Base-by-base conservation (phyloP, 2,888 invertebrate species). In the Lagria hirta region DNA sequence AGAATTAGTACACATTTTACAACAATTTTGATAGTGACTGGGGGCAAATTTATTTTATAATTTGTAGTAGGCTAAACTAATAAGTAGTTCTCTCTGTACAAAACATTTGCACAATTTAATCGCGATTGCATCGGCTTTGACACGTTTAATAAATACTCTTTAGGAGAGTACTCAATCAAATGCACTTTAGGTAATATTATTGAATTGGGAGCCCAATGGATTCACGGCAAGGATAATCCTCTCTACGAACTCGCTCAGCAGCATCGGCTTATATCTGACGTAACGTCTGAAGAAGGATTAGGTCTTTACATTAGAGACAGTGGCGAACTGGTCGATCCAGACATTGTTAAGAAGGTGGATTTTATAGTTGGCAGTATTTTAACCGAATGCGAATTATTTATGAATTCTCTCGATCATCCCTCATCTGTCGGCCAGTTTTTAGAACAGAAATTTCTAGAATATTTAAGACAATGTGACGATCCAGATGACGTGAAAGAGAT, bases 181-280 rank as follows among this genome's bases (percentile, higher is more conserved):
- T n/a, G n/a, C n/a, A n/a, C n/a, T n/a, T n/a, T n/a, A n/a, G n/a
- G n/a, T 4, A 63, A 64, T 16, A 64, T 73, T 48, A 58, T 82
- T 28, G 83, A 83, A 60, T 53, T 75, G 12, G 83, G 83, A 1
- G 82, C 82, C 1, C 82, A 82, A 58, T 83, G 81, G 79, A 63
- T 83, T 21, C 82, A 83, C 55, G 81, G 81, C 1, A 73, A 75
- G 38, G 60, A 69, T 33, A 81, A 77, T 60, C 60, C 65, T n/a
- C 60, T 81, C 12, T 79, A 73, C 41, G 60, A 73, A 48, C 61
- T 78, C 13, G 75, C 79, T 6, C 51, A 68, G 32, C 43, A 72
- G 29, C 58, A 74, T 41, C 60, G 73, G 33, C 68, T 82, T 17
- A 50, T 80, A 7, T 72, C 75, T 3, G 56, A 69, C n/a, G 57